A percentile compares a stretch with the other conserved stretches of the same genome.
phyloP scores from a whole-genome alignment of 1,140 invertebrate species.

The Brachionus plicatilis region DNA sequence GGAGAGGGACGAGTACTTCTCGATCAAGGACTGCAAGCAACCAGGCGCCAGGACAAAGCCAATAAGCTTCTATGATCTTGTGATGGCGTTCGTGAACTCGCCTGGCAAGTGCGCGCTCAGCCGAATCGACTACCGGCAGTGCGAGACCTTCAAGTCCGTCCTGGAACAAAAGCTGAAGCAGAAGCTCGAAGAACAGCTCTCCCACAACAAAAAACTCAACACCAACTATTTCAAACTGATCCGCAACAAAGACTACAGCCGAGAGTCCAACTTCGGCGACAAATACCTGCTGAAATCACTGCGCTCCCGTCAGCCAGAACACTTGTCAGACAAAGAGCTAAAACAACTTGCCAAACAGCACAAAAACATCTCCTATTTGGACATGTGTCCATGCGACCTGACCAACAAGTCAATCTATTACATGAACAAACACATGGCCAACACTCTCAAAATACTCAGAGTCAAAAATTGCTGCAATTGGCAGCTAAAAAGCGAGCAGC shows the following conservation, averaged over 20 bases:
- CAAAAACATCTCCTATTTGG: not conserved
- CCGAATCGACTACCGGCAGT: constrained; percentile 15
- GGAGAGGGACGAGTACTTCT: constrained; percentile 13
- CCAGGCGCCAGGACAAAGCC: not conserved
- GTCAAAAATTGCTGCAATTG: constrained; percentile 20
- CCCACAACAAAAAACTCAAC: not conserved
- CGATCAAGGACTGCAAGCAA: not conserved
- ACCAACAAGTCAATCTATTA: not conserved
- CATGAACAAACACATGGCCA: not conserved
- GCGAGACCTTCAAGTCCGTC: not conserved
- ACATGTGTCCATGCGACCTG: constrained; percentile 17
- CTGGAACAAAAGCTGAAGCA: not conserved
- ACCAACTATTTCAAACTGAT: not conserved
- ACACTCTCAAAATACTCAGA: not conserved
- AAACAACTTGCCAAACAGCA: constrained; percentile 24
- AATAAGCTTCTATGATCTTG: constrained; percentile 10
- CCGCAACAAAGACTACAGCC: not conserved
- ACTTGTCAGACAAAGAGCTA: not conserved
- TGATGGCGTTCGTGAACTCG: constrained; percentile 8
- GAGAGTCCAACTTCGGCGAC: not conserved
- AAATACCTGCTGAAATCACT: not conserved
- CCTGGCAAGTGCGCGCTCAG: not conserved
- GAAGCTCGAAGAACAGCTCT: not conserved
- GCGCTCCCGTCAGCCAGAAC: not conserved
- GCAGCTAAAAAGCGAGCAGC: not conserved